phyloP scores from a whole-genome alignment of 2,113 vertebrate species.

The Nothocercus julius region DNA sequence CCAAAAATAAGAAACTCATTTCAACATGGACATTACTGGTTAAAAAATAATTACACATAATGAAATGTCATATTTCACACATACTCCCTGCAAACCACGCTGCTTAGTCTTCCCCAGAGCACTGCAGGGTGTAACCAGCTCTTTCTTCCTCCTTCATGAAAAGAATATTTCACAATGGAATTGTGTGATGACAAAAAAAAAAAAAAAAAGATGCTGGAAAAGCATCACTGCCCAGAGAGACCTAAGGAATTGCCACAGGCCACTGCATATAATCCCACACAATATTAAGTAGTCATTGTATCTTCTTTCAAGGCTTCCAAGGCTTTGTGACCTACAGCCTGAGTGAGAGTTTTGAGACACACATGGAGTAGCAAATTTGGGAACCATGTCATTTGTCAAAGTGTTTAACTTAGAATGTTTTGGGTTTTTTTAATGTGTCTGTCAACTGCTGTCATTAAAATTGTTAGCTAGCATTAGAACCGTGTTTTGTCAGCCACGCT shows the following conservation, averaged over 20 bases:
- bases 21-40: conserved; percentile 60
- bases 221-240: conserved; percentile 44
- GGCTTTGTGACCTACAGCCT: conserved; percentile 51
- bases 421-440: background rate
- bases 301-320: conserved; percentile 36
- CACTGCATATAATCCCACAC: conserved; percentile 55
- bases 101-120: conserved; percentile 62
- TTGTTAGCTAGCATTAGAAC: conserved; percentile 17
- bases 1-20: conserved; percentile 65
- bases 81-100: conserved; percentile 41
- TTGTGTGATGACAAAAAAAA: conserved; percentile 30
- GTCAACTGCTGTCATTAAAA: background rate
- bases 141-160: conserved; percentile 58
- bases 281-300: conserved; percentile 43
- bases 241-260: conserved; percentile 48
- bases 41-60: conserved; percentile 64
- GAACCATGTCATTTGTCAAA: background rate
- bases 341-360: background rate
- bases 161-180: conserved; percentile 59
- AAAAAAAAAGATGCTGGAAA: conserved; percentile 46
- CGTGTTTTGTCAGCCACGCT: conserved; percentile 19
- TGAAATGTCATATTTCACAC: conserved; percentile 65
- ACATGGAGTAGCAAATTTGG: background rate
- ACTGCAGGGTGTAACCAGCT: conserved; percentile 44
- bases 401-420: background rate